phyloP scores from a whole-genome alignment of 2,113 vertebrate species.

The Speoplatyrhinus poulsoni region DNA sequence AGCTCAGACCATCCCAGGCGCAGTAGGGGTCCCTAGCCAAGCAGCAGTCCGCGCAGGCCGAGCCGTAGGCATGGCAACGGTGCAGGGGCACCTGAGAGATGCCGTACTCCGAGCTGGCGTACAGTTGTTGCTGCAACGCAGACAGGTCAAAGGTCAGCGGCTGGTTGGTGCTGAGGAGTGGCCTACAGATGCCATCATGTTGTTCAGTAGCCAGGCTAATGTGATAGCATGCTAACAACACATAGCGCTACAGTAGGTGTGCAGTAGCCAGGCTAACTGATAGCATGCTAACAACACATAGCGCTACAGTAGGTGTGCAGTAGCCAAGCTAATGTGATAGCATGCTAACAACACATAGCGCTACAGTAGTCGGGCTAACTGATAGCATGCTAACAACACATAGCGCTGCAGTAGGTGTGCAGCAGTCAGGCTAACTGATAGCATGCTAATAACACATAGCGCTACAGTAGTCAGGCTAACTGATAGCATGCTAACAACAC shows the following conservation, averaged over 20 bases:
- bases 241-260: neutral
- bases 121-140: slow-evolving; percentile 92
- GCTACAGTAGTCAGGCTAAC: too few species aligned
- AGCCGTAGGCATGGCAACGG: slow-evolving; percentile 92
- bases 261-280: slow-evolving; percentile 39
- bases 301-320: too few species aligned
- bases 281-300: slow-evolving; percentile 26
- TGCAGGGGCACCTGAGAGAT: slow-evolving; percentile 93
- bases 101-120: slow-evolving; percentile 91
- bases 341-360: too few species aligned
- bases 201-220: slow-evolving; percentile 47
- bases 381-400: too few species aligned
- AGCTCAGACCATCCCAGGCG: slow-evolving; percentile 95
- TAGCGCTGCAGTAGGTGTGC: too few species aligned
- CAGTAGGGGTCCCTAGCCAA: slow-evolving; percentile 96
- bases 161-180: neutral
- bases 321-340: too few species aligned
- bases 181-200: slow-evolving; percentile 45
- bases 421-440: too few species aligned
- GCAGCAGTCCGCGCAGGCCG: slow-evolving; percentile 96
- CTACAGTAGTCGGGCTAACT: too few species aligned
- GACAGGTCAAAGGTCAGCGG: slow-evolving; percentile 67
- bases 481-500: too few species aligned
- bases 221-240: slow-evolving; percentile 28
- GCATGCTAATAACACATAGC: too few species aligned